Evolutionary conservation across 2,797 vertebrate species (phyloP).

Genomic region (Oreonectes daqikongensis): DNA sequence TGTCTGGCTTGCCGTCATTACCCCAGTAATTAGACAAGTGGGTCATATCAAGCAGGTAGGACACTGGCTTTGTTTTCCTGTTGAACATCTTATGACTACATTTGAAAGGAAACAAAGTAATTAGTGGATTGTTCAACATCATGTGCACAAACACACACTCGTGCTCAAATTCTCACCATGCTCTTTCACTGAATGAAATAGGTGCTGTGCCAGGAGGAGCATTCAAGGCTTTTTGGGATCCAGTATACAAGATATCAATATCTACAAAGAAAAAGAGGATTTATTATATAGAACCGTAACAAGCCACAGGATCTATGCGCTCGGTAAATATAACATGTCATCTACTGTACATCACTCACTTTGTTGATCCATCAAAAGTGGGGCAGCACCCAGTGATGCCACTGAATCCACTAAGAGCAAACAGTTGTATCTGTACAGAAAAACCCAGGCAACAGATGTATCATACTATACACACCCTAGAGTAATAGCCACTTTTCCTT

Average conservation of each 20-base stretch:
- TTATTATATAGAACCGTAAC: no score
- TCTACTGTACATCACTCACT: constrained; percentile 72
- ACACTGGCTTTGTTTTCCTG: constrained; percentile 86
- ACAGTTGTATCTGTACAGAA: constrained; percentile 82
- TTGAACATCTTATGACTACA: constrained; percentile 87
- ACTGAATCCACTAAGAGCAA: constrained; percentile 92
- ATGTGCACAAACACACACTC: constrained; percentile 19
- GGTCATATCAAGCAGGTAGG: constrained; percentile 87
- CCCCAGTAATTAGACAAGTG: constrained; percentile 91
- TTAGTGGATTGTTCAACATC: constrained; percentile 2
- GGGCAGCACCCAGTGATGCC: constrained; percentile 89
- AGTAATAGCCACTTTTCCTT: no score
- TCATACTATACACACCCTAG: no score
- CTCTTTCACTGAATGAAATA: constrained; percentile 91
- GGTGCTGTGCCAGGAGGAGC: constrained; percentile 87
- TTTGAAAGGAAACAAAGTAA: neutral
- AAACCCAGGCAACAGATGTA: neutral
- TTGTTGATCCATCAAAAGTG: constrained; percentile 94
- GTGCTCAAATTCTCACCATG: constrained; percentile 77
- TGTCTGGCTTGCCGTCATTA: constrained; percentile 79
- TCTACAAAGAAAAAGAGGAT: constrained; percentile 70
- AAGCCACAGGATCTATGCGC: neutral
- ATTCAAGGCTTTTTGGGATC: constrained; percentile 93
- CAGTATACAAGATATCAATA: constrained; percentile 90
- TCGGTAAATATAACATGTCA: neutral